Percentiles rank a stretch among this genome's conserved stretches.
Evolutionary conservation across 2,888 invertebrate genomes (phyloP).

Genomic region (Laspeyria flexula): DNA sequence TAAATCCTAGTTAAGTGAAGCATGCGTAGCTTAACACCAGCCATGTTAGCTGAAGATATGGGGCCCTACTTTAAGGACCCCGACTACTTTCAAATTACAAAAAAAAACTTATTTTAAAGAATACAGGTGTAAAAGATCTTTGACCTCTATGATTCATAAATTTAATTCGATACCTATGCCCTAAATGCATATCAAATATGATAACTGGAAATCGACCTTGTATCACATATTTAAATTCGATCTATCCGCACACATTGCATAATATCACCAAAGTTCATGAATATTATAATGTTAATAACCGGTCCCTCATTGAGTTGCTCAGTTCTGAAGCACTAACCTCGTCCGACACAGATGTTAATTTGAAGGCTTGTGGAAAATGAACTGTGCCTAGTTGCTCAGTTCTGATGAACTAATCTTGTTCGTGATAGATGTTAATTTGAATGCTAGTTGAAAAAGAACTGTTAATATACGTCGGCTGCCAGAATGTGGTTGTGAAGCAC

Average conservation of each 20-base stretch:
- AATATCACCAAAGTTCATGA: constrained; percentile 43
- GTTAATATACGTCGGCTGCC: too few relatives aligned
- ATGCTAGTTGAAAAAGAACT: too few relatives aligned
- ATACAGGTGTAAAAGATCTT: too few relatives aligned
- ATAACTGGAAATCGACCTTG: constrained; percentile 47
- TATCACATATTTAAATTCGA: constrained; percentile 51
- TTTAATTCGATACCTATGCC: not conserved
- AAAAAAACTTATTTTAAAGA: too few relatives aligned
- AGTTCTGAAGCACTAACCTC: constrained; percentile 30
- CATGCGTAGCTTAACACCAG: too few relatives aligned
- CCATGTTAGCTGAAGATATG: too few relatives aligned
- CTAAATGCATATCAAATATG: not conserved
- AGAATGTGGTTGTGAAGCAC: too few relatives aligned
- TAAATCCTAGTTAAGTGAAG: too few relatives aligned
- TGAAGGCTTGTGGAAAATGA: not conserved
- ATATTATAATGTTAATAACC: constrained; percentile 44
- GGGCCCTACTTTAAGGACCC: too few relatives aligned
- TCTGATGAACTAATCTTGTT: not conserved
- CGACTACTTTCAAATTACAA: too few relatives aligned
- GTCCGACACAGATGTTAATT: constrained; percentile 1
- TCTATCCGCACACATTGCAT: constrained; percentile 44
- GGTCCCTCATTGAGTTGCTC: constrained; percentile 34
- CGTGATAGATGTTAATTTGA: too few relatives aligned
- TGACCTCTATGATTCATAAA: too few relatives aligned
- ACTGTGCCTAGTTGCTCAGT: not conserved